Percentiles rank a stretch among this genome's conserved stretches.
Evolutionary conservation across 2,113 vertebrate species (phyloP).

Genomic region (Myrmecophaga tridactyla): DNA sequence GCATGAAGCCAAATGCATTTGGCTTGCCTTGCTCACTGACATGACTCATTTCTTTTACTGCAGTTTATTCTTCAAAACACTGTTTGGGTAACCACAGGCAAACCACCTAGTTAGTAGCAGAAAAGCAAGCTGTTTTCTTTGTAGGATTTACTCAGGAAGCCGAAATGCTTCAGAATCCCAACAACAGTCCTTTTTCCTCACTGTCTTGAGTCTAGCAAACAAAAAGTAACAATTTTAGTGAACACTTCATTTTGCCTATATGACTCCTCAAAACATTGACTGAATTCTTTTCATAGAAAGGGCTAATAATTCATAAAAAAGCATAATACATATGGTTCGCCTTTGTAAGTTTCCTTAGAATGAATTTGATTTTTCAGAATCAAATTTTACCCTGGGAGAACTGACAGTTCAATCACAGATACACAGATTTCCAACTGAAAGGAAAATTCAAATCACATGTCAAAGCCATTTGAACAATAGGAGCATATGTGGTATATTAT

Average conservation of each 20-base stretch:
- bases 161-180: neutral
- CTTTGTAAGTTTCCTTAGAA: constrained; percentile 34
- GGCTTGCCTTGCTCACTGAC: neutral
- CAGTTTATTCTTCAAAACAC: neutral
- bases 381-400: neutral
- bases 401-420: constrained; percentile 26
- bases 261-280: constrained; percentile 8
- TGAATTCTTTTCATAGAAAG: neutral
- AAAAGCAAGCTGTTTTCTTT: constrained; percentile 33
- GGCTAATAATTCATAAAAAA: neutral
- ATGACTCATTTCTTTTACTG: constrained; percentile 15
- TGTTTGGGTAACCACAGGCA: neutral
- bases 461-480: constrained; percentile 44
- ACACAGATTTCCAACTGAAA: constrained; percentile 12
- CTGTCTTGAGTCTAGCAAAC: neutral
- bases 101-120: neutral
- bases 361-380: neutral
- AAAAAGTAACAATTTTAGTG: constrained; percentile 4
- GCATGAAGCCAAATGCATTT: neutral
- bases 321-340: neutral
- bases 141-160: neutral
- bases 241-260: neutral
- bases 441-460: constrained; percentile 33
- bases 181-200: neutral
- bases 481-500: neutral